Conservation (phyloP, 2,797 vertebrate genomes). For the Enteromius radiatus region DNA sequence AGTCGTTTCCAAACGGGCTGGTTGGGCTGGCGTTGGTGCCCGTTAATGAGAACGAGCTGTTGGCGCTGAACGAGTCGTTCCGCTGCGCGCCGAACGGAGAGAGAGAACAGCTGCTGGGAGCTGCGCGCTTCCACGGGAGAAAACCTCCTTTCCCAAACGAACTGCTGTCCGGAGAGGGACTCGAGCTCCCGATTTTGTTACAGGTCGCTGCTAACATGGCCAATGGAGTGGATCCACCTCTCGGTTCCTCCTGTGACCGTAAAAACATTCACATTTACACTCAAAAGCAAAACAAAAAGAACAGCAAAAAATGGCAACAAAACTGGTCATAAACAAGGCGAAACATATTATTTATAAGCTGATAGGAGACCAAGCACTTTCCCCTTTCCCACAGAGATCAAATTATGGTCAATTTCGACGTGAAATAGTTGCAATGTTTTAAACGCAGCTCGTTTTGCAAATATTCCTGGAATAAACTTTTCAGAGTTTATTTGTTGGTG, state of each 20-base stretch:
- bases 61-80: constrained; percentile 79
- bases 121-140: constrained; percentile 88
- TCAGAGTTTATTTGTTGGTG: background rate
- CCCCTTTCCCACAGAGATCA: background rate
- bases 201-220: constrained; percentile 96
- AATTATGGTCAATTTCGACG: background rate
- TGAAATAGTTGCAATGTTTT: background rate
- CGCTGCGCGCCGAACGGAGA: constrained; percentile 72
- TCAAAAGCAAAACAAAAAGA: background rate
- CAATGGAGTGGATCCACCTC: constrained; percentile 91
- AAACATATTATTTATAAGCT: background rate
- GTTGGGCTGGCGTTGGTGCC: constrained; percentile 74
- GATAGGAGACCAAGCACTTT: background rate
- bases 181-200: constrained; percentile 91
- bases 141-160: constrained; percentile 86
- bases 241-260: constrained; percentile 88
- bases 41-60: constrained; percentile 85
- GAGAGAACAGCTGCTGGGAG: constrained; percentile 77
- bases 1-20: constrained; percentile 87
- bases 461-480: background rate
- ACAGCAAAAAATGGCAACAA: background rate
- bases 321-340: background rate
- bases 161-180: constrained; percentile 85
- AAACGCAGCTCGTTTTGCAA: background rate
- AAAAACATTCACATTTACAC: constrained; percentile 13